Evolutionary conservation across 1,140 invertebrate genomes (phyloP).

Genomic region (Zaprionus inermis): DNA sequence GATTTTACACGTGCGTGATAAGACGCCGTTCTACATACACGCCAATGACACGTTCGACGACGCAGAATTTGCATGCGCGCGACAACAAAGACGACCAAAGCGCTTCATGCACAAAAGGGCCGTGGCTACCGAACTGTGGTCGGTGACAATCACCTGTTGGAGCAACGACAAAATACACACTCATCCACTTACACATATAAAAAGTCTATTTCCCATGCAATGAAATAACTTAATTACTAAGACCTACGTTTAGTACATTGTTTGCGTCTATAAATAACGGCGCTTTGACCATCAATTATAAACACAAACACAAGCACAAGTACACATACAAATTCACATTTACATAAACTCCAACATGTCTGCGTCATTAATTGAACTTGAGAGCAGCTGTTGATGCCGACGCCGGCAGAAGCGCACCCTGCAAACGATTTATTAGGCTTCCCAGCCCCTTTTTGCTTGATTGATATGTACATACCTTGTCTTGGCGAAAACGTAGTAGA

Average conservation of each 20-base stretch:
- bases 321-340: conserved; percentile 34
- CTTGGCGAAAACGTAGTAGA: conserved; percentile 81
- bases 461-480: conserved; percentile 71
- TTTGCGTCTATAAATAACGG: conserved; percentile 36
- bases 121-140: conserved; percentile 29
- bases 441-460: conserved; percentile 20
- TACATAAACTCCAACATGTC: conserved; percentile 11
- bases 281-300: conserved; percentile 39
- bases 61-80: conserved; percentile 33
- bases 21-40: conserved; percentile 16
- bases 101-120: conserved; percentile 30
- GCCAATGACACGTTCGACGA: conserved; percentile 26
- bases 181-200: background rate
- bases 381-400: conserved; percentile 22
- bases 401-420: conserved; percentile 13
- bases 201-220: conserved; percentile 53
- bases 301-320: background rate
- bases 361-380: conserved; percentile 49
- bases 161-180: conserved; percentile 31
- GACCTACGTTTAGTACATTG: conserved; percentile 6
- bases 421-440: conserved; percentile 49
- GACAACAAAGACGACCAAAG: conserved; percentile 15
- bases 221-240: conserved; percentile 15
- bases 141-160: conserved; percentile 56
- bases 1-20: conserved; percentile 44